phyloP scores from a whole-genome alignment of 2,113 vertebrate genomes.

The Saccopteryx leptura region DNA sequence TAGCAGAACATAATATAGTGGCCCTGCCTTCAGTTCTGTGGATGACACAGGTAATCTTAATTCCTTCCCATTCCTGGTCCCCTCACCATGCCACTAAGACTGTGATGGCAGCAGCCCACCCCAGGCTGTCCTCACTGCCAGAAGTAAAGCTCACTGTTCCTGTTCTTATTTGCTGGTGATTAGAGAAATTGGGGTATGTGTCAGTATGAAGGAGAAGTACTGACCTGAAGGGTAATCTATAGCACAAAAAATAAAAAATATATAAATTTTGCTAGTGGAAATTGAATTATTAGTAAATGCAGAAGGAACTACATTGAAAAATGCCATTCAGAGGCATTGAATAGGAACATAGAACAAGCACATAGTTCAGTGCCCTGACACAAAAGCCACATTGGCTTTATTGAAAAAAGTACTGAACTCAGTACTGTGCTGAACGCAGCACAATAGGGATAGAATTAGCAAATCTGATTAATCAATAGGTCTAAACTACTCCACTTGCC shows the following conservation, averaged over 20 bases:
- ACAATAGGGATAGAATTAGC: no score
- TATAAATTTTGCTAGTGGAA: neutral
- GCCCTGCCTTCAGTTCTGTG: neutral
- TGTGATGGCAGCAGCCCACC: neutral
- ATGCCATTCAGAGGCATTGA: no score
- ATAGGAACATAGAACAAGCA: no score
- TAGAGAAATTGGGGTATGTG: neutral
- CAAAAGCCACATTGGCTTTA: no score
- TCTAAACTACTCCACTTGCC: no score
- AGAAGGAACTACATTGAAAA: neutral
- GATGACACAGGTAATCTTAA: neutral
- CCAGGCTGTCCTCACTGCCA: neutral
- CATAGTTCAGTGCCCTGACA: no score
- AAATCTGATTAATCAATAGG: no score
- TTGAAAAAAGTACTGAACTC: no score
- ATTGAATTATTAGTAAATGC: neutral
- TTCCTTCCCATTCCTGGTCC: neutral
- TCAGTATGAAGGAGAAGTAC: neutral
- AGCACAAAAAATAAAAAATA: neutral
- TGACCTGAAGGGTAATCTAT: neutral
- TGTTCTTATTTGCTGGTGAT: neutral
- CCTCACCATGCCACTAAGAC: neutral
- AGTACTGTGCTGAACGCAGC: no score
- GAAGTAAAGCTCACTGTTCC: neutral
- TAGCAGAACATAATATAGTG: neutral